These are phyloP conservation scores for Bubo bubo DNA, from an alignment of 2,113 vertebrate genomes.

Conservation along the genomic window DNA sequence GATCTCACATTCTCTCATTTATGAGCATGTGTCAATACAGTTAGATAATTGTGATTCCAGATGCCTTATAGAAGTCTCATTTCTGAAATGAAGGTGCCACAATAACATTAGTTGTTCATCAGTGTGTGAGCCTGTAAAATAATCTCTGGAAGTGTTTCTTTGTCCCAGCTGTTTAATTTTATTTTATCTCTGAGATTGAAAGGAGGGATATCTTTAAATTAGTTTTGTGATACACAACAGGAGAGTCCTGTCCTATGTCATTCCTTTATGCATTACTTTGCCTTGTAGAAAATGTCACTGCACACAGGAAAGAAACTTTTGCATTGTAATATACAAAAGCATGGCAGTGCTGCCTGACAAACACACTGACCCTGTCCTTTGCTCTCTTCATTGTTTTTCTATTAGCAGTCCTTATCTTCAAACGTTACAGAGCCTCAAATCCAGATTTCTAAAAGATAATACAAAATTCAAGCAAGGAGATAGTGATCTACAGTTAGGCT, in stretches of 20 bases:
- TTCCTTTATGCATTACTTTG: not conserved
- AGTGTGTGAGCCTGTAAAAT: not conserved
- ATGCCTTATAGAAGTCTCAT: not conserved
- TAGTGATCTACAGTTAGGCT: not conserved
- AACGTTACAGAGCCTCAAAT: not conserved
- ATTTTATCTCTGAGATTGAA: not conserved
- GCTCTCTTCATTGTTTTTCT: not conserved
- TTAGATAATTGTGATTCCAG: not conserved
- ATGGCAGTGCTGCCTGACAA: not conserved
- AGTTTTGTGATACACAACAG: not conserved
- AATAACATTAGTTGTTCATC: not conserved
- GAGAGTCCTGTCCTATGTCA: not conserved
- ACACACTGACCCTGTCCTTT: not conserved
- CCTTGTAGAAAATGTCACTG: not conserved
- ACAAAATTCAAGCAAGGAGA: not conserved
- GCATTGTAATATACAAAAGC: not conserved
- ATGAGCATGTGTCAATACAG: not conserved
- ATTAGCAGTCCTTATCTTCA: not conserved
- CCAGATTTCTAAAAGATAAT: not conserved
- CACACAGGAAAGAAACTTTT: not conserved
- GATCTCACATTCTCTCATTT: not conserved
- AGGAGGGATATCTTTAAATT: not conserved
- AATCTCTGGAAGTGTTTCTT: not conserved
- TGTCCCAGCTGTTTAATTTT: not conserved
- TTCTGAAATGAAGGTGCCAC: not conserved